Evolutionary conservation across 2,888 invertebrate species (phyloP), one percentile per base, ranked within the genome.

Genomic region (Chrysodeixis includens): DNA sequence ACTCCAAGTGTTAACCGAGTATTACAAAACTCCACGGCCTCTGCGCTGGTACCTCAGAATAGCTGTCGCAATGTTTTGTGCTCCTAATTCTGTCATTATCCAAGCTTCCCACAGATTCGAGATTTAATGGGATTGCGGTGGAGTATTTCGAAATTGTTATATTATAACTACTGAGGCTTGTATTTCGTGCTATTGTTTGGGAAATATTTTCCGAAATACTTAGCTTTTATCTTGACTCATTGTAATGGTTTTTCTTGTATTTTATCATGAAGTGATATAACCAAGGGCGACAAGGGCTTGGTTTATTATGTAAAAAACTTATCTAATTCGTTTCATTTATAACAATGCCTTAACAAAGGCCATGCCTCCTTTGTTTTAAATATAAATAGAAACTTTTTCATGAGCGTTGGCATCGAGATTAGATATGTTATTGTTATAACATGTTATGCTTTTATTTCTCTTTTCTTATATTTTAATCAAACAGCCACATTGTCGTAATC

Each of bases 21-120:
- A 57, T 79, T 78, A 71, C 78, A 67, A 74, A 76, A 79, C 62
- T 56, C n/a, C n/a, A n/a, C 58, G 71, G 68, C 77, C 71, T 77
- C 65, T 56, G 69, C 65, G 72, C 61, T 69, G 67, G 58, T 49
- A 56, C 53, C 64, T 69, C 64, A 65, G 54, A 12, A 14, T 22
- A 0, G n/a, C 62, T 75, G 71, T 63, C 32, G 76, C 56, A 78
- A 78, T 59, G 59, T 56, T 52, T 69, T 66, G 54, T 75, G 61
- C 60, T 70, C 62, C 49, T 76, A 78, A 79, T 76, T 68, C 52
- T 52, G 44, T 54, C 55, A 78, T 74, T 68, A 70, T 56, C 9
- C 22, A 49, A 68, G 35, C 60, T 72, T 79, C 67, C 54, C 76
- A 77, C 61, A 49, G 46, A 63, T 60, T 68, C 59, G 16, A 68